These are phyloP conservation scores for Tricholaema leucomelas DNA, from an alignment of 2,113 vertebrate species.

Conservation along the genomic window DNA sequence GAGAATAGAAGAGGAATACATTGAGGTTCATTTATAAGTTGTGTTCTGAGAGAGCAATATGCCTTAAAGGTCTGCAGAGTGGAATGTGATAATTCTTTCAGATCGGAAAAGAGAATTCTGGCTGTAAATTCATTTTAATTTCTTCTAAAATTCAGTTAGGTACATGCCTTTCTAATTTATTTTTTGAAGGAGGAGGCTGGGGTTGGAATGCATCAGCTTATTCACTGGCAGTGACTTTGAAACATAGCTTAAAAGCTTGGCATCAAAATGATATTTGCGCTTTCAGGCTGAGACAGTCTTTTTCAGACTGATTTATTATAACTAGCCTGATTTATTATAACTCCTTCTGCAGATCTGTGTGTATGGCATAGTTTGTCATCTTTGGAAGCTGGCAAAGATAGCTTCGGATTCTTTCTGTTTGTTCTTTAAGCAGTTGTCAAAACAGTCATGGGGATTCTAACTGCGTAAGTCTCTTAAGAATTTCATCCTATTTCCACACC, in stretches of 20 bases:
- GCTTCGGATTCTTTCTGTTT: neutral
- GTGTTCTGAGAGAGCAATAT: neutral
- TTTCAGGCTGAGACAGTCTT: neutral
- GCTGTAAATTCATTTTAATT: neutral
- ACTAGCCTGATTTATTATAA: slow-evolving; percentile 27
- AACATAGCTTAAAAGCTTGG: slow-evolving; percentile 47
- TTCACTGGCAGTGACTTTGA: slow-evolving; percentile 4
- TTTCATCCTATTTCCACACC: slow-evolving; percentile 16
- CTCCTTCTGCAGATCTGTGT: neutral
- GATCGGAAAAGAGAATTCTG: neutral
- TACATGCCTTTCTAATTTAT: neutral
- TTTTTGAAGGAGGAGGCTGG: neutral
- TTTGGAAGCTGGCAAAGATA: slow-evolving; percentile 20
- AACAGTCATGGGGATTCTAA: neutral
- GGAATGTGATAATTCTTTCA: neutral
- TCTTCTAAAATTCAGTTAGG: neutral
- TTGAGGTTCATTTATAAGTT: neutral
- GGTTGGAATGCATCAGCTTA: neutral
- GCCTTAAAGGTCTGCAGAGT: neutral
- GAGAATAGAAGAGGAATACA: neutral
- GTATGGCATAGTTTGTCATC: neutral
- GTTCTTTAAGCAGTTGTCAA: neutral
- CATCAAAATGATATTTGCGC: neutral
- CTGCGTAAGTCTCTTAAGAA: neutral
- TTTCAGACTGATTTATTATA: neutral